Base-by-base conservation (phyloP, 2,797 vertebrate species). In the Gouania willdenowi region DNA sequence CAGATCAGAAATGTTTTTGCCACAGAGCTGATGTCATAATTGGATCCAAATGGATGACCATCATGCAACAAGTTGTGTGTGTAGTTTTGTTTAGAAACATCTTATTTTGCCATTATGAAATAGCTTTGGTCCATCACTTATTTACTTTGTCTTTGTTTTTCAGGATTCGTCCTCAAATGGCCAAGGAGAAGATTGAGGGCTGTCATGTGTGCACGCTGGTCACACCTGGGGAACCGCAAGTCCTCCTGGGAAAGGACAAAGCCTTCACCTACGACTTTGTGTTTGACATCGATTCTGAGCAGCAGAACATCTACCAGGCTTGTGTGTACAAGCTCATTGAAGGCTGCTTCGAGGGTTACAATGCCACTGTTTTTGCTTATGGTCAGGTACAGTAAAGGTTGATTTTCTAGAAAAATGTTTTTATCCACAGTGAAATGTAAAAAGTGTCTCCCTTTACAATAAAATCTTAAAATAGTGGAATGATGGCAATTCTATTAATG, bases 231-330 rank as follows among this genome's bases (percentile, higher is more conserved):
- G 96, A 98, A 71, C 95, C 96, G 12, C 96, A 98, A 53, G 92
- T 98, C 33, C 90, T 98, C 23, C 86, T 98, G 82, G 96, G 96
- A 39, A 98, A 98, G 75, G 96, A 98, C 89, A 98, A 98, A 59
- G 95, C 96, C 59, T 98, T 98, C 75, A 98, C 96, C 16, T 98
- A 97, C 0, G 96, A 98, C 87, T 97, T 91, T 56, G 93, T 98
- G 62, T 97, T 97, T 2, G 93, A 98, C 75, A 20, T 92, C 25
- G 90, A 93, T 37, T 90, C 93, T 0, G 91, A 92, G 78, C 96
- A 98, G 79, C 81, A 91, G 5, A 58, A 80, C 36, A 88, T 98
- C 58, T 94, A 98, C 41, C 77, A 87, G 0, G 78, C 85, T 0
- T 95, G 94, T 0, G 95, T 98, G 48, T 65, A 89, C 71, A 92